phyloP scores from a whole-genome alignment of 2,888 invertebrate genomes.

The Cabera pusaria region DNA sequence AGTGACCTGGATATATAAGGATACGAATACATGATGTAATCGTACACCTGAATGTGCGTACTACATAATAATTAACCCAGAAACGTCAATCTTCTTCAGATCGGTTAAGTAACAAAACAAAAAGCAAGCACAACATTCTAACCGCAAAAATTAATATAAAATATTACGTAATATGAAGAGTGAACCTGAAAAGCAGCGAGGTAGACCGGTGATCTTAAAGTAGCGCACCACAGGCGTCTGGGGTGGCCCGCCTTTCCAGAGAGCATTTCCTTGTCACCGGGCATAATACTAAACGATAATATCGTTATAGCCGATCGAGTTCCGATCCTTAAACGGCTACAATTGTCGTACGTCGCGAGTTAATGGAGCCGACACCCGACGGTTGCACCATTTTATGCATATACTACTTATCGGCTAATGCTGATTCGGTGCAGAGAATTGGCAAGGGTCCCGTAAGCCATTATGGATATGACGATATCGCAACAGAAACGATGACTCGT shows the following conservation, averaged over 20 bases:
- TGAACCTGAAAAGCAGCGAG: constrained; percentile 9
- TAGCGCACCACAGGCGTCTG: constrained; percentile 48
- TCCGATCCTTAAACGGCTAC: constrained; percentile 72
- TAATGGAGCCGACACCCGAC: constrained; percentile 59
- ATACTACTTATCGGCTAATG: constrained; percentile 44
- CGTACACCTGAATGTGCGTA: no score
- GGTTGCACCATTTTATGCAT: constrained; percentile 55
- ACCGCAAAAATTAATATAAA: background rate
- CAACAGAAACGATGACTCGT: constrained; percentile 15
- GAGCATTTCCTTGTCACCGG: constrained; percentile 79
- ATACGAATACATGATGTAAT: no score
- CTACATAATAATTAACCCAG: no score
- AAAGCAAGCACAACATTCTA: background rate
- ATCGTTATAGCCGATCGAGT: constrained; percentile 67
- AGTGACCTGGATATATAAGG: no score
- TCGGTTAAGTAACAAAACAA: background rate
- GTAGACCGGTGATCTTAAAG: constrained; percentile 19
- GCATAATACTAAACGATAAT: constrained; percentile 81
- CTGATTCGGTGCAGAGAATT: constrained; percentile 33
- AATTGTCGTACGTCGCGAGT: constrained; percentile 67
- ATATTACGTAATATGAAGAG: constrained; percentile 3
- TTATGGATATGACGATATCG: constrained; percentile 4
- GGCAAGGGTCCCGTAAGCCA: constrained; percentile 15
- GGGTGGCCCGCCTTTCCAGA: constrained; percentile 53
- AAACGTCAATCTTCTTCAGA: no score